phyloP scores from a whole-genome alignment of 2,888 invertebrate genomes.

The Eupithecia exiguata region DNA sequence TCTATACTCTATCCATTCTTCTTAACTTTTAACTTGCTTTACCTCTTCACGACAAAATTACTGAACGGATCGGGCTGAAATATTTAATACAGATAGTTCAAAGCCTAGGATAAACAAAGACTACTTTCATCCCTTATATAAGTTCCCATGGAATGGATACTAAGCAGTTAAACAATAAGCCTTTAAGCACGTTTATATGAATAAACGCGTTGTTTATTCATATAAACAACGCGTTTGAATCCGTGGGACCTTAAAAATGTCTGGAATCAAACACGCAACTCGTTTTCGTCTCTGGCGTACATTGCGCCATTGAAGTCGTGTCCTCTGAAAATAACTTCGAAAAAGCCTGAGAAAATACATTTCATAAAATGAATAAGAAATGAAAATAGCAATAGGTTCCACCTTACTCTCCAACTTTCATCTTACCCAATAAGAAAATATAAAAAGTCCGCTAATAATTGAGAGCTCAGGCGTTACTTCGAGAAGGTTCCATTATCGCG shows the following conservation, averaged over 20 bases:
- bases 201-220: too few species aligned
- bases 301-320: neutral
- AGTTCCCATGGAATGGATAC: too few species aligned
- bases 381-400: slow-evolving; percentile 1
- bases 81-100: too few species aligned
- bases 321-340: neutral
- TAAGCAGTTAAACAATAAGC: too few species aligned
- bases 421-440: slow-evolving; percentile 42
- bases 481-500: slow-evolving; percentile 58
- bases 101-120: too few species aligned
- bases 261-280: neutral
- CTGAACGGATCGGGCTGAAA: too few species aligned
- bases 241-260: neutral
- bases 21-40: too few species aligned
- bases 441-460: slow-evolving; percentile 50
- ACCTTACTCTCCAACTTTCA: slow-evolving; percentile 33
- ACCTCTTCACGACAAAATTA: too few species aligned
- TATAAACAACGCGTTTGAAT: neutral
- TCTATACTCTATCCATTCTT: too few species aligned
- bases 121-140: too few species aligned
- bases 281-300: neutral
- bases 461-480: slow-evolving; percentile 55
- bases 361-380: slow-evolving; percentile 1
- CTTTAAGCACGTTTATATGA: too few species aligned
- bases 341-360: neutral